Conservation (phyloP, 2,113 vertebrate species). For the Pimephales promelas region DNA sequence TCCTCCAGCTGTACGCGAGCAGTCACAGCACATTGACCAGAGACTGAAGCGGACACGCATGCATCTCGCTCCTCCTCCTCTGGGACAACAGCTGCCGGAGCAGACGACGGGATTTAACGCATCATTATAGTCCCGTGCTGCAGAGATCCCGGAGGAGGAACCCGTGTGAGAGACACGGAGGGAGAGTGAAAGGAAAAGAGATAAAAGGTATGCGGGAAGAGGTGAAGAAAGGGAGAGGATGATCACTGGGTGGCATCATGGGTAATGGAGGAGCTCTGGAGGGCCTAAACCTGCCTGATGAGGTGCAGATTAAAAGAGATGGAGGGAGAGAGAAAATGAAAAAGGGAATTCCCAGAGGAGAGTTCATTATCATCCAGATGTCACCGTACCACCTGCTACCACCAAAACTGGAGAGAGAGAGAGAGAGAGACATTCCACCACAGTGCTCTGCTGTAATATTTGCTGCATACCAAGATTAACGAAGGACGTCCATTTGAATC, state of each 20-base stretch:
- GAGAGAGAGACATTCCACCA: background rate
- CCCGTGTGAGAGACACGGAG: background rate
- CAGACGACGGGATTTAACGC: conserved; percentile 67
- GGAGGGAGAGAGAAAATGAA: conserved; percentile 11
- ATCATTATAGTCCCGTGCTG: conserved; percentile 58
- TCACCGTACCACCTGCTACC: conserved; percentile 15
- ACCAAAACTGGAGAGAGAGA: background rate
- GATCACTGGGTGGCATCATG: conserved; percentile 29
- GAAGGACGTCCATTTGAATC: background rate
- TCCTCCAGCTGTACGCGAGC: conserved; percentile 16
- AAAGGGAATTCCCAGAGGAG: conserved; percentile 43
- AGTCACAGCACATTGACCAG: conserved; percentile 52
- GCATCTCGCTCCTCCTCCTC: conserved; percentile 42
- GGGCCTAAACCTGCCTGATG: conserved; percentile 24
- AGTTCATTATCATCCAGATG: conserved; percentile 51
- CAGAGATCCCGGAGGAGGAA: conserved; percentile 44
- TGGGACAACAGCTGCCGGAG: conserved; percentile 58
- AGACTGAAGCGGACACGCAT: conserved; percentile 3
- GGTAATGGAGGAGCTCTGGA: conserved; percentile 37
- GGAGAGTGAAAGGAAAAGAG: conserved; percentile 8
- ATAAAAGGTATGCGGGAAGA: conserved; percentile 29
- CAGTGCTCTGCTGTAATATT: background rate
- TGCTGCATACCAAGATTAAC: background rate
- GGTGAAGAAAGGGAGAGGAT: background rate
- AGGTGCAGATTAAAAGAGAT: conserved; percentile 34